These are phyloP conservation scores for Muscicapa adusta DNA, from an alignment of 2,113 vertebrate genomes.

Conservation along the genomic window DNA sequence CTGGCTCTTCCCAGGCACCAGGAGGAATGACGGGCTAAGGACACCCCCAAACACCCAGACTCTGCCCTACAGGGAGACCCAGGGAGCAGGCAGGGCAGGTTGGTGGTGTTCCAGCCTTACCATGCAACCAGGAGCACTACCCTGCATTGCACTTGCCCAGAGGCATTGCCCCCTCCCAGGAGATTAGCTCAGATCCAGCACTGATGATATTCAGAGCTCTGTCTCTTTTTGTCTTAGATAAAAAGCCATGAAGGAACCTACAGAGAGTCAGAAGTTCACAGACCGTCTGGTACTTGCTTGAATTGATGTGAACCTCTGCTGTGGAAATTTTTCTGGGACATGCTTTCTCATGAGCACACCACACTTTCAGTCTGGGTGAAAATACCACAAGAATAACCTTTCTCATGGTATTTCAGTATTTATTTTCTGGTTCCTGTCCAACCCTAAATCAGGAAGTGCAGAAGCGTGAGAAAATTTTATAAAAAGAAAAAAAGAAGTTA, in stretches of 20 bases:
- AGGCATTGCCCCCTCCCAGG: background rate
- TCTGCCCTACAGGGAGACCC: background rate
- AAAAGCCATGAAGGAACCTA: background rate
- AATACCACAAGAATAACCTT: constrained; percentile 69
- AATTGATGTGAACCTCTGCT: constrained; percentile 37
- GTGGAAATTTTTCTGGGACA: constrained; percentile 57
- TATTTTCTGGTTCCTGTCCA: constrained; percentile 67
- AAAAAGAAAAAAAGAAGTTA: constrained; percentile 44
- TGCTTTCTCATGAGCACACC: constrained; percentile 46
- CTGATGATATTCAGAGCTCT: background rate
- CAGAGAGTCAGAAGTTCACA: constrained; percentile 51
- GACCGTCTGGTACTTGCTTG: constrained; percentile 1
- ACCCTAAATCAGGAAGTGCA: constrained; percentile 64
- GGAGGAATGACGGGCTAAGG: rapidly evolving
- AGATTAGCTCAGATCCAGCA: background rate
- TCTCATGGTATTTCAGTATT: constrained; percentile 68
- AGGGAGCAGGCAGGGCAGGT: background rate
- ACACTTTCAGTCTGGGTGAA: constrained; percentile 60
- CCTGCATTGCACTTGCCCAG: background rate
- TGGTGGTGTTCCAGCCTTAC: background rate
- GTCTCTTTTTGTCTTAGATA: background rate
- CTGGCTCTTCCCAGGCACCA: background rate
- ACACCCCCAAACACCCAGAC: background rate
- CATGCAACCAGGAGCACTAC: background rate
- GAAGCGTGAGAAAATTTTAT: constrained; percentile 67